Percentiles rank a stretch among this genome's conserved stretches.
Evolutionary conservation across 1,140 invertebrate genomes (phyloP).

Genomic region (Trichoplusia ni): DNA sequence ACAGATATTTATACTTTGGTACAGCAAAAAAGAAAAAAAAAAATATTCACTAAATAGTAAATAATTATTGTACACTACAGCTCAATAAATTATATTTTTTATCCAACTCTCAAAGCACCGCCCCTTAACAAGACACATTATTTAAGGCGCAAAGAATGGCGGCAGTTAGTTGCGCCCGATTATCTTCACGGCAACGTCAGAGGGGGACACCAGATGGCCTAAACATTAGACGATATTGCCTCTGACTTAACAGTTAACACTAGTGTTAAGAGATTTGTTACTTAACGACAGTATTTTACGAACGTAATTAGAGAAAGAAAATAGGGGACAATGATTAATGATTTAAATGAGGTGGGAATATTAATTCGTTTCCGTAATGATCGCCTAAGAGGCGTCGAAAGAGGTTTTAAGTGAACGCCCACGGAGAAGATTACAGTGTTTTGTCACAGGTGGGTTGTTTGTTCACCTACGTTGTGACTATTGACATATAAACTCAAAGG

Average conservation of each 20-base stretch:
- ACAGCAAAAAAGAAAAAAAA: too few species aligned
- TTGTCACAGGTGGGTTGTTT: too few species aligned
- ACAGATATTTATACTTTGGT: too few species aligned
- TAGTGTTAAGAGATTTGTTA: constrained; percentile 44
- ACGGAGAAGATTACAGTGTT: too few species aligned
- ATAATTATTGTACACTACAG: too few species aligned
- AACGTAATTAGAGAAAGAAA: constrained; percentile 13
- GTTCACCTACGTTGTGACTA: too few species aligned
- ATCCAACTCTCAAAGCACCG: not conserved
- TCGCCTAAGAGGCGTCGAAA: not conserved
- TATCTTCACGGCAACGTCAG: constrained; percentile 33
- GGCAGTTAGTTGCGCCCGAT: constrained; percentile 53
- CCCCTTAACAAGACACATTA: constrained; percentile 31
- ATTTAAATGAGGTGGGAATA: constrained; percentile 4
- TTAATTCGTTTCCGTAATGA: constrained; percentile 2
- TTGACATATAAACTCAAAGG: too few species aligned
- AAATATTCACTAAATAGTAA: too few species aligned
- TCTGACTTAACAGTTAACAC: constrained; percentile 11
- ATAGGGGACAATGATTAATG: constrained; percentile 9
- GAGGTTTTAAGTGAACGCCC: too few species aligned
- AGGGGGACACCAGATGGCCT: constrained; percentile 47
- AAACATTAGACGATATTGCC: constrained; percentile 50
- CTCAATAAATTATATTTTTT: not conserved
- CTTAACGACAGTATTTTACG: constrained; percentile 17
- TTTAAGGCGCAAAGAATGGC: constrained; percentile 37